Conservation (phyloP, 2,888 invertebrate genomes). For the Notodonta ziczac region DNA sequence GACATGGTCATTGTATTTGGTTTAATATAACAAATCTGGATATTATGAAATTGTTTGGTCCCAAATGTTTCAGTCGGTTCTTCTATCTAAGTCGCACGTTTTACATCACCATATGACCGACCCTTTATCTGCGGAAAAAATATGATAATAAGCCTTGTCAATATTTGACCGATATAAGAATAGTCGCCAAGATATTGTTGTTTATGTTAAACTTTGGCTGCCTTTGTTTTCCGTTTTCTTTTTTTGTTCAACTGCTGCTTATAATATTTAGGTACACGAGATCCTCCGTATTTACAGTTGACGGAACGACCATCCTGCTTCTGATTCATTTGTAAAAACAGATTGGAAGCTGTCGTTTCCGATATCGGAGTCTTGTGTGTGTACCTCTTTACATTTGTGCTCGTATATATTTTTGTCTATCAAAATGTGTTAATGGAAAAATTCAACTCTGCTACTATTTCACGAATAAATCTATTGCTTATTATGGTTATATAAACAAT, state of each 20-base stretch:
- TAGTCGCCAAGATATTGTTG: conserved; percentile 33
- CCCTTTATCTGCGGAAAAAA: conserved; percentile 53
- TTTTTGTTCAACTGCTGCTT: not conserved
- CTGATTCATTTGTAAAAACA: no score
- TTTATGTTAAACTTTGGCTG: not conserved
- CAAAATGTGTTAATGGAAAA: no score
- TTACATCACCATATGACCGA: conserved; percentile 40
- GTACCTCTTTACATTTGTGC: no score
- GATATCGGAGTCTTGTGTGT: no score
- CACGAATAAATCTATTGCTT: conserved; percentile 3
- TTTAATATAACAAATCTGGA: conserved; percentile 6
- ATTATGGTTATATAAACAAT: conserved; percentile 28
- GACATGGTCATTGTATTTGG: no score
- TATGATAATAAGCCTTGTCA: conserved; percentile 60
- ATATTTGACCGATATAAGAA: conserved; percentile 47
- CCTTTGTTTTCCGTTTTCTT: not conserved
- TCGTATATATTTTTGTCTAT: no score
- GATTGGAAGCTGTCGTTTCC: no score
- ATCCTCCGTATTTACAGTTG: no score
- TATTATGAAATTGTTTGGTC: conserved; percentile 32
- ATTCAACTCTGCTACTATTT: not conserved
- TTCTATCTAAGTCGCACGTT: conserved; percentile 49
- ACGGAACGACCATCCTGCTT: no score
- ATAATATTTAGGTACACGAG: no score
- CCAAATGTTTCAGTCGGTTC: conserved; percentile 49